These are phyloP conservation scores for Pao palembangensis DNA, from an alignment of 2,113 vertebrate species.

Conservation along the genomic window DNA sequence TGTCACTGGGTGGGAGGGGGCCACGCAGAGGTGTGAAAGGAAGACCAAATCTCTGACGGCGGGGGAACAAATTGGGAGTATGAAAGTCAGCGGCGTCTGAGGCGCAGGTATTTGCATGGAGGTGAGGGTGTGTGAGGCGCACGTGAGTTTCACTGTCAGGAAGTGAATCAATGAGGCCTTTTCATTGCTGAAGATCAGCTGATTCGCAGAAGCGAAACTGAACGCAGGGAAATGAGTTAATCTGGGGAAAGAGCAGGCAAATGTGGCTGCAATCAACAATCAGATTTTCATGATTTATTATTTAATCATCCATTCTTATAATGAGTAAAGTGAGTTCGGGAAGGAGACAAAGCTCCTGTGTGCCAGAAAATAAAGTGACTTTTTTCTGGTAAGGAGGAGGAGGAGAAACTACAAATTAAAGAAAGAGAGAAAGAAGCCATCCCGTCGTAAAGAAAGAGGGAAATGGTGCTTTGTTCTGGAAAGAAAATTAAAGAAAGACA, in stretches of 20 bases:
- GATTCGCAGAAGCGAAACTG: not conserved
- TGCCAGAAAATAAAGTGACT: too few relatives aligned
- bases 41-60: constrained; percentile 13
- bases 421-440: not conserved
- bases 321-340: not conserved
- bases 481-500: not conserved
- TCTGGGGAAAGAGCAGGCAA: not conserved
- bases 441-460: not conserved
- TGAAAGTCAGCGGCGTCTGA: not conserved
- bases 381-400: not conserved
- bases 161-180: too few relatives aligned
- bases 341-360: too few relatives aligned
- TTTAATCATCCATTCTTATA: not conserved
- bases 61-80: not conserved
- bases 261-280: not conserved
- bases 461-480: not conserved
- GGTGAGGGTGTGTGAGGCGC: too few relatives aligned
- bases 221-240: not conserved
- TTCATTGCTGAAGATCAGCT: not conserved
- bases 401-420: not conserved
- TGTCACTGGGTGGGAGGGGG: constrained; percentile 27
- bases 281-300: not conserved
- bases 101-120: too few relatives aligned
- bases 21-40: constrained; percentile 36
- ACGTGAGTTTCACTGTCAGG: too few relatives aligned